A percentile compares a stretch with the other conserved stretches of the same genome.
These are phyloP conservation scores for Plodia interpunctella DNA, from an alignment of 1,140 invertebrate species.

Conservation along the genomic window DNA sequence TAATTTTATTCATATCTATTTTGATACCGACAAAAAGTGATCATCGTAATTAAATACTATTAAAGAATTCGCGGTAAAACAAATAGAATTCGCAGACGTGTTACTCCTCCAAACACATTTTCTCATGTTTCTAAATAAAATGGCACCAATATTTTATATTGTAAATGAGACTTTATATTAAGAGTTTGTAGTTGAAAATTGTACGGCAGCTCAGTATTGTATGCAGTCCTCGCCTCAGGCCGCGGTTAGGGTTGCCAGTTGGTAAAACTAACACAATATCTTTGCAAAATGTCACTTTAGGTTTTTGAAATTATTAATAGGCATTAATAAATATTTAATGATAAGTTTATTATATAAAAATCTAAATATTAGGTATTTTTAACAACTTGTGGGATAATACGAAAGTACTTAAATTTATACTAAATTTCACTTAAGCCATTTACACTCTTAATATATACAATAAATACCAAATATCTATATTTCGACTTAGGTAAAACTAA, in stretches of 20 bases:
- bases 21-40: not conserved
- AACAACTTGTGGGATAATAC: too few species aligned
- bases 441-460: too few species aligned
- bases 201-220: not conserved
- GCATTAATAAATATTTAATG: too few species aligned
- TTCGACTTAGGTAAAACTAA: too few species aligned
- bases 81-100: constrained; percentile 66
- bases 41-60: constrained; percentile 34
- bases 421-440: too few species aligned
- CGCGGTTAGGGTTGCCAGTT: constrained; percentile 10
- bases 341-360: too few species aligned
- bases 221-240: constrained; percentile 45
- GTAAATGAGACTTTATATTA: constrained; percentile 31
- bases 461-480: too few species aligned
- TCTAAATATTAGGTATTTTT: too few species aligned
- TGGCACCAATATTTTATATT: constrained; percentile 11
- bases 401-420: too few species aligned
- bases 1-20: not conserved
- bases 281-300: too few species aligned
- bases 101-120: constrained; percentile 66
- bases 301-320: too few species aligned
- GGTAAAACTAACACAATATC: too few species aligned
- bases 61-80: constrained; percentile 56
- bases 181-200: not conserved
- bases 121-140: constrained; percentile 61